These are phyloP conservation scores for Meganola albula DNA, from an alignment of 2,888 invertebrate species.

Conservation along the genomic window DNA sequence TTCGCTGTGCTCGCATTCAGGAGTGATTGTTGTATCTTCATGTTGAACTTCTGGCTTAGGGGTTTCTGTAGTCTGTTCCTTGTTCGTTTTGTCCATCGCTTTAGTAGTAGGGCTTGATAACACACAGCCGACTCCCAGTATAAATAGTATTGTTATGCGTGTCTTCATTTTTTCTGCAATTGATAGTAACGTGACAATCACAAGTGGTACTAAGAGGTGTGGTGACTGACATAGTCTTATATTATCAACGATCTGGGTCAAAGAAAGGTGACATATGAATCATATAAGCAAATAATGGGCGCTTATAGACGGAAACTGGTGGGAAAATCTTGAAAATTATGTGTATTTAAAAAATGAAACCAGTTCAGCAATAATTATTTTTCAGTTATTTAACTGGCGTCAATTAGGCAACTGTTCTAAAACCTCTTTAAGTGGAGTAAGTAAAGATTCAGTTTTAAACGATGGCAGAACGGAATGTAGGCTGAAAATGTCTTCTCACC, in stretches of 20 bases:
- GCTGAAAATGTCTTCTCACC: too few species aligned
- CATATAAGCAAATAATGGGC: slow-evolving; percentile 34
- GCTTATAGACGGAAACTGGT: not conserved
- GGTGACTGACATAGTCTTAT: slow-evolving; percentile 39
- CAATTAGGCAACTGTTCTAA: too few species aligned
- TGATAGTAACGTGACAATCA: slow-evolving; percentile 12
- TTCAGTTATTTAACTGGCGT: too few species aligned
- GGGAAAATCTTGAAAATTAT: too few species aligned
- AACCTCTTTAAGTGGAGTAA: too few species aligned
- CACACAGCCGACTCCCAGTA: slow-evolving; percentile 40
- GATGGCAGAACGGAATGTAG: too few species aligned
- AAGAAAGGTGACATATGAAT: slow-evolving; percentile 52
- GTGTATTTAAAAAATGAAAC: too few species aligned
- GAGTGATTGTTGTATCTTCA: slow-evolving; percentile 32
- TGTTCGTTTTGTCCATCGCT: slow-evolving; percentile 41
- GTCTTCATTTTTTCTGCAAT: slow-evolving; percentile 61
- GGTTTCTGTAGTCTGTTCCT: slow-evolving; percentile 25
- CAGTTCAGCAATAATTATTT: too few species aligned
- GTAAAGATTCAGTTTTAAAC: too few species aligned
- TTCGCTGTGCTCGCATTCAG: slow-evolving; percentile 32
- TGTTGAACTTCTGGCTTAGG: slow-evolving; percentile 39
- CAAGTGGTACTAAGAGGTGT: slow-evolving; percentile 18
- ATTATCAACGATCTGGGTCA: slow-evolving; percentile 49
- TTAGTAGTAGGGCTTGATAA: slow-evolving; percentile 39
- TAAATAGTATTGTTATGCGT: slow-evolving; percentile 34